A percentile compares a stretch with the other conserved stretches of the same genome.
These are phyloP conservation scores for Bellardia bayeri DNA, from an alignment of 2,888 invertebrate genomes.

Conservation along the genomic window DNA sequence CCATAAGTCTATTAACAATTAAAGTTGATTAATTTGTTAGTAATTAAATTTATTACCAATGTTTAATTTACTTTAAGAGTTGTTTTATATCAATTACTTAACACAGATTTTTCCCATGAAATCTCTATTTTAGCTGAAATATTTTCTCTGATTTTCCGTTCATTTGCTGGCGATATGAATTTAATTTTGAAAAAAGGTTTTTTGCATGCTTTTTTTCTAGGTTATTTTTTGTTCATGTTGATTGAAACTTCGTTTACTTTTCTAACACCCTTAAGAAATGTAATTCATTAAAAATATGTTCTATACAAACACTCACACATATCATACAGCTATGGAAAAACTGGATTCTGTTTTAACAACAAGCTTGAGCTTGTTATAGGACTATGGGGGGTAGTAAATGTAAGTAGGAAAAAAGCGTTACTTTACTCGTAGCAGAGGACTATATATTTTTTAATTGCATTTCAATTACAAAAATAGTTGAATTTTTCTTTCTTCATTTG, in stretches of 20 bases:
- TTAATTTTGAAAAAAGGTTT: constrained; percentile 58
- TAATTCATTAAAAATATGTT: constrained; percentile 80
- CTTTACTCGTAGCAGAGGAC: constrained; percentile 20
- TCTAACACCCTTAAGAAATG: constrained; percentile 81
- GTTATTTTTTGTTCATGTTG: constrained; percentile 43
- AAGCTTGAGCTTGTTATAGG: constrained; percentile 23
- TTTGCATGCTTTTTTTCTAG: constrained; percentile 8
- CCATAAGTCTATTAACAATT: constrained; percentile 8
- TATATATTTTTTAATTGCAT: constrained; percentile 79
- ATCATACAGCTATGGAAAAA: background rate
- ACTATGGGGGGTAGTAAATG: background rate
- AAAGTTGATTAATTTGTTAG: background rate
- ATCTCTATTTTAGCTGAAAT: background rate
- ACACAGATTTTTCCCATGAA: background rate
- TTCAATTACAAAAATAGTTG: constrained; percentile 81
- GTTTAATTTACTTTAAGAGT: constrained; percentile 20
- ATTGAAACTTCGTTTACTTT: constrained; percentile 70
- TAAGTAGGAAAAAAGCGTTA: constrained; percentile 26
- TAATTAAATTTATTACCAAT: constrained; percentile 9
- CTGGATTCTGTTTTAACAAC: background rate
- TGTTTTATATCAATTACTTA: constrained; percentile 8
- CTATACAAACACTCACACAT: background rate
- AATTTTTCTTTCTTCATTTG: constrained; percentile 55
- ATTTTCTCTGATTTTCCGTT: background rate
- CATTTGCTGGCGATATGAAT: constrained; percentile 49